A percentile compares a stretch with the other conserved stretches of the same genome.
Evolutionary conservation across 92 coral and sea anemone genomes (phyloP).

Genomic region (Palythoa grandiflora): DNA sequence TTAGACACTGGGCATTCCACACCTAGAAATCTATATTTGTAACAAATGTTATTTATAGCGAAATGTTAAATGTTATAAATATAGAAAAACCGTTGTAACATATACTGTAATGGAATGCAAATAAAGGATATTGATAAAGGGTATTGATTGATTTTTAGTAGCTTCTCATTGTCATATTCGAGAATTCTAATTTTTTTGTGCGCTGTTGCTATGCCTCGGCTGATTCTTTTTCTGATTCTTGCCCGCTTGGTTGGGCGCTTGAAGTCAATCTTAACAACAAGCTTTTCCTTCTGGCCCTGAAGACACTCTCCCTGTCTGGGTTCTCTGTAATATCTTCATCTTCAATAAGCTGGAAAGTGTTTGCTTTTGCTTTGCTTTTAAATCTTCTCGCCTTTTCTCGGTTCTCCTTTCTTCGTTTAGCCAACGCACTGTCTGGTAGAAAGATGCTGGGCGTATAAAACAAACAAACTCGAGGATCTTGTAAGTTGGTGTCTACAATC

Average conservation of each 20-base stretch:
- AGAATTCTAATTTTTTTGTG: conserved; percentile 45
- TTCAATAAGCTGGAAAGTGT: background rate
- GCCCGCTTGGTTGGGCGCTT: conserved; percentile 27
- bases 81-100: too few species aligned
- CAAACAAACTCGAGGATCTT: background rate
- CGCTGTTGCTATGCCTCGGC: conserved; percentile 47
- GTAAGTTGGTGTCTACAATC: background rate
- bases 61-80: too few species aligned
- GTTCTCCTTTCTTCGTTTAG: background rate
- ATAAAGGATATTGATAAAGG: too few species aligned
- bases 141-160: conserved; percentile 6
- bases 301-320: conserved; percentile 15
- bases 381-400: background rate
- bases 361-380: background rate
- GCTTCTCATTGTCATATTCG: conserved; percentile 23
- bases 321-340: background rate
- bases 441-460: background rate
- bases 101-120: too few species aligned
- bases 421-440: background rate
- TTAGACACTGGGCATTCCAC: too few species aligned
- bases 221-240: conserved; percentile 48
- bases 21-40: too few species aligned
- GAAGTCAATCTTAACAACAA: conserved; percentile 50
- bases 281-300: conserved; percentile 3
- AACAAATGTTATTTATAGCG: too few species aligned